Evolutionary conservation across 2,888 invertebrate species (phyloP).

Genomic region (Iselma pallidipennis): DNA sequence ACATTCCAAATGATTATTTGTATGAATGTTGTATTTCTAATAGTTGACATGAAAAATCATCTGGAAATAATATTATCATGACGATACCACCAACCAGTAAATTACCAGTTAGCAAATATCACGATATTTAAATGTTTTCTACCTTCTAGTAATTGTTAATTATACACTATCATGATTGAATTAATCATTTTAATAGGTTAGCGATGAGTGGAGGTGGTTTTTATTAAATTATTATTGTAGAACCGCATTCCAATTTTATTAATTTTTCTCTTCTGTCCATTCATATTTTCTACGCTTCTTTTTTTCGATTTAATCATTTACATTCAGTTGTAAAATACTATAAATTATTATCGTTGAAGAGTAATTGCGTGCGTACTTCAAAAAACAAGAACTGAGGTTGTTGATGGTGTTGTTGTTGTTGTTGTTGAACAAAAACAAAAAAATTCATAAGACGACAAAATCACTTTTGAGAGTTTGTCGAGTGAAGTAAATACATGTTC

Average conservation of each 20-base stretch:
- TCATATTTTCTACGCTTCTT: slow-evolving; percentile 1
- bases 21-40: neutral
- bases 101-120: slow-evolving; percentile 15
- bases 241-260: neutral
- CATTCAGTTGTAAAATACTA: too few species aligned
- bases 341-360: neutral
- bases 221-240: slow-evolving; percentile 6
- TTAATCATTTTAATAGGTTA: slow-evolving; percentile 20
- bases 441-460: slow-evolving; percentile 17
- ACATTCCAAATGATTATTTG: neutral
- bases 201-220: slow-evolving; percentile 11
- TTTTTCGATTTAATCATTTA: too few species aligned
- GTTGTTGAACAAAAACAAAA: neutral
- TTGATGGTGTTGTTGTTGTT: neutral
- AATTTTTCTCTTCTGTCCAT: neutral
- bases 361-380: slow-evolving; percentile 7
- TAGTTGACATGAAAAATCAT: slow-evolving; percentile 14
- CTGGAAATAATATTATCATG: slow-evolving; percentile 10
- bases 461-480: slow-evolving; percentile 13
- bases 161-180: slow-evolving; percentile 18
- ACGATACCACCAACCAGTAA: slow-evolving; percentile 12
- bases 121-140: slow-evolving; percentile 17
- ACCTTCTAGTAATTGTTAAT: slow-evolving; percentile 10
- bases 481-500: slow-evolving; percentile 20
- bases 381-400: neutral